A percentile compares a stretch with the other conserved stretches of the same genome.
Evolutionary conservation across 2,888 invertebrate species (phyloP).

Genomic region (Psococerastis gibbosa): DNA sequence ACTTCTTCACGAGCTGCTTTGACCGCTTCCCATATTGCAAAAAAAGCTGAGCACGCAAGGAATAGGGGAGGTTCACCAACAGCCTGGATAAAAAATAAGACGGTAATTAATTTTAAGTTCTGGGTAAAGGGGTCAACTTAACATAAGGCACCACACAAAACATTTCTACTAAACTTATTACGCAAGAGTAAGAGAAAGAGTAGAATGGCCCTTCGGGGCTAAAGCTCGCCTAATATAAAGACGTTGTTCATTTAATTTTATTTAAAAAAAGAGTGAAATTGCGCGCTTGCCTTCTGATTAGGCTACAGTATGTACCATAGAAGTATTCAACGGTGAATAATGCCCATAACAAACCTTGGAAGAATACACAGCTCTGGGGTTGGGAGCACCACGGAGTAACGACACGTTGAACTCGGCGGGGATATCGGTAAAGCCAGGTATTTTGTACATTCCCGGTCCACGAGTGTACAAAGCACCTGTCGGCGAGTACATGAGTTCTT

Average conservation of each 20-base stretch:
- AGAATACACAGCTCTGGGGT: constrained; percentile 81
- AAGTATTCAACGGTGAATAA: too few species aligned
- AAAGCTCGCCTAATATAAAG: too few species aligned
- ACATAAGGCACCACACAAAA: too few species aligned
- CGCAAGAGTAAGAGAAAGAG: neutral
- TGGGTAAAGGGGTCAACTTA: too few species aligned
- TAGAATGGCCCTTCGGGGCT: too few species aligned
- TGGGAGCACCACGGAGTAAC: constrained; percentile 72
- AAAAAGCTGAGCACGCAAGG: constrained; percentile 69
- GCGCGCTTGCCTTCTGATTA: constrained; percentile 4
- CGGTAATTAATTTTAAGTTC: too few species aligned
- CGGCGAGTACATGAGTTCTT: constrained; percentile 75
- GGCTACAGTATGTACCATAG: too few species aligned
- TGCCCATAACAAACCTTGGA: constrained; percentile 80
- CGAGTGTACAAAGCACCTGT: constrained; percentile 61
- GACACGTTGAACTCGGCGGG: constrained; percentile 85
- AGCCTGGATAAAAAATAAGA: too few species aligned
- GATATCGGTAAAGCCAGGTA: constrained; percentile 83
- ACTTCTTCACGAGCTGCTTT: constrained; percentile 54
- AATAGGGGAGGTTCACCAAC: constrained; percentile 92
- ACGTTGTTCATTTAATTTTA: too few species aligned
- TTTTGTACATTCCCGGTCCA: constrained; percentile 87
- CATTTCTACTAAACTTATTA: too few species aligned
- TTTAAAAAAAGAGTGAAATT: too few species aligned
- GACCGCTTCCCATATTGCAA: constrained; percentile 79